Percentiles rank a stretch among this genome's conserved stretches.
Conservation (phyloP, 2,113 vertebrate species). For the Nyctereutes procyonoides region DNA sequence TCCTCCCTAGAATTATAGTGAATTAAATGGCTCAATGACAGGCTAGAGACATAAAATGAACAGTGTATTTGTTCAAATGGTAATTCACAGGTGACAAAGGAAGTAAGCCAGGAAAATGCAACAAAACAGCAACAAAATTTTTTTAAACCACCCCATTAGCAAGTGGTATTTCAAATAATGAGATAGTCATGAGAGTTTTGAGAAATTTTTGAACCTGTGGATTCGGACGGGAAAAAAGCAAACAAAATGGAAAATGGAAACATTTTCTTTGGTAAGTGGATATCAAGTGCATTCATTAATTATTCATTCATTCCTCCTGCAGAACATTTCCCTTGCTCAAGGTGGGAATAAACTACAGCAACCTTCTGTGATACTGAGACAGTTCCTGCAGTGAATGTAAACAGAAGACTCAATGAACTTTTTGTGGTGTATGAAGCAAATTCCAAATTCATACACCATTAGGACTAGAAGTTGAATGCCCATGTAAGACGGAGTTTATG, state of each 20-base stretch:
- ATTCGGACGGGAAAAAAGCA: not conserved
- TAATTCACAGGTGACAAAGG: not conserved
- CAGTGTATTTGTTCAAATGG: not conserved
- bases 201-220: not conserved
- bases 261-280: not conserved
- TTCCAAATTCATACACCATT: not conserved
- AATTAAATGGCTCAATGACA: not conserved
- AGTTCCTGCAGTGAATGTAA: not conserved
- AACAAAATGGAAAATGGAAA: slow-evolving; percentile 21
- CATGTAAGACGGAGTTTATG: not conserved
- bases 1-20: not conserved
- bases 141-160: not conserved
- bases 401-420: not conserved
- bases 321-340: not conserved
- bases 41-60: not conserved
- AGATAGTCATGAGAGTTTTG: not conserved
- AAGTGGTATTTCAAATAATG: not conserved
- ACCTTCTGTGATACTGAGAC: not conserved
- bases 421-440: no score
- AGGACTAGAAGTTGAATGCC: not conserved
- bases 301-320: not conserved
- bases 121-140: not conserved
- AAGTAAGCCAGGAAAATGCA: not conserved
- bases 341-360: not conserved
- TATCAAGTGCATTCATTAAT: not conserved